These are phyloP conservation scores for Diacarnus erythraeanus DNA, from an alignment of 37 sponge, comb jelly and placozoan genomes.

Conservation along the genomic window DNA sequence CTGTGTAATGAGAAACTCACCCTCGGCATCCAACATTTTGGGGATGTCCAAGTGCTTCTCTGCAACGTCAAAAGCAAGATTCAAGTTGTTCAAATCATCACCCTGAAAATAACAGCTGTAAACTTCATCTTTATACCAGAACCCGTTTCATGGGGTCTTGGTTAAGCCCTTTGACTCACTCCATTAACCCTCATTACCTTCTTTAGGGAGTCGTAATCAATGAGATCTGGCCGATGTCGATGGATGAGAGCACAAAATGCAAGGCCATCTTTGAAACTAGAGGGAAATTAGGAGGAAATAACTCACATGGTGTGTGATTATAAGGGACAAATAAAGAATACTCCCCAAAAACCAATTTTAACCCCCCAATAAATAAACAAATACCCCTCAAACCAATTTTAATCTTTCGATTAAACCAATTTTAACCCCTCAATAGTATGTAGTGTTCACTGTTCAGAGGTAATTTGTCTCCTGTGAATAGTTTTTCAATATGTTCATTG, in stretches of 20 bases:
- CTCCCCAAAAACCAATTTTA: no score
- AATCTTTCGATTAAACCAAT: no score
- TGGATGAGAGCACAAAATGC: slow-evolving; percentile 99
- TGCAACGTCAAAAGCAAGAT: slow-evolving; percentile 97
- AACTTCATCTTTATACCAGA: no score
- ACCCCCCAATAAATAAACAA: no score
- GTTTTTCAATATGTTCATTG: no score
- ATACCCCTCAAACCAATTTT: no score
- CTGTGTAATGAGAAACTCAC: slow-evolving; percentile 46
- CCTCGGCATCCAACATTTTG: slow-evolving; percentile 97
- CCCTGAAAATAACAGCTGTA: slow-evolving; percentile 57
- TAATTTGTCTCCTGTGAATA: no score
- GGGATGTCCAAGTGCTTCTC: slow-evolving; percentile 98
- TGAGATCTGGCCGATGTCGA: slow-evolving; percentile 95
- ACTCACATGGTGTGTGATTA: no score
- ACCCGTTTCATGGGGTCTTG: background rate
- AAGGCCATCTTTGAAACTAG: slow-evolving; percentile 97
- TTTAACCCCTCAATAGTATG: no score
- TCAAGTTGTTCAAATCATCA: slow-evolving; percentile 89
- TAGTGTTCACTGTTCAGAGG: no score
- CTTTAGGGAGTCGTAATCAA: slow-evolving; percentile 91
- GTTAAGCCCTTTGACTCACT: background rate
- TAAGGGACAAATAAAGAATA: no score
- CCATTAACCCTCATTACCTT: slow-evolving; percentile 53
- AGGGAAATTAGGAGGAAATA: no score